Percentiles rank a stretch among this genome's conserved stretches.
These are phyloP conservation scores for Coregonus sp. DNA, from an alignment of 2,797 vertebrate genomes.

Conservation along the genomic window DNA sequence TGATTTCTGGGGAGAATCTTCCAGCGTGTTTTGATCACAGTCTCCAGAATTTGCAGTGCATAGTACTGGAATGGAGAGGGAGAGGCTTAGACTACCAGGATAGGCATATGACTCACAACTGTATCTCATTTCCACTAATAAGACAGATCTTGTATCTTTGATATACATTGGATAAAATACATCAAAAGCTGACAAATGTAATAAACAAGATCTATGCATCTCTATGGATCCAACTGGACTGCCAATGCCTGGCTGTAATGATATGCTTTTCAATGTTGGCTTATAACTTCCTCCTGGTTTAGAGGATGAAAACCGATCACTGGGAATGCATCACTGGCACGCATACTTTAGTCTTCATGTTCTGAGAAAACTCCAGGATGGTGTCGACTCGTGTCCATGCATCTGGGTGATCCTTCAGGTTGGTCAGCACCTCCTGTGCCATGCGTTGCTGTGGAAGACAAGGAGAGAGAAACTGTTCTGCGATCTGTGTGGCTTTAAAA, in stretches of 20 bases:
- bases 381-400: conserved; percentile 98
- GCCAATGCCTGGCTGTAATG: background rate
- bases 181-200: too few species aligned
- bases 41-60: conserved; percentile 97
- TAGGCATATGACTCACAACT: background rate
- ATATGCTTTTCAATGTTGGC: background rate
- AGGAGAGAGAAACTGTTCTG: background rate
- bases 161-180: too few species aligned
- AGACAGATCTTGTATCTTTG: too few species aligned
- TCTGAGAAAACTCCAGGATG: conserved; percentile 98
- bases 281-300: background rate
- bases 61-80: conserved; percentile 85
- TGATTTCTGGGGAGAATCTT: conserved; percentile 98
- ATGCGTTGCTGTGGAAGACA: conserved; percentile 86
- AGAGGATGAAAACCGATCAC: conserved; percentile 63
- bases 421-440: conserved; percentile 96
- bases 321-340: conserved; percentile 15
- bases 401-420: conserved; percentile 97
- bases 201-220: conserved; percentile 9
- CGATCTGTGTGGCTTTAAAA: background rate
- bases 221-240: background rate
- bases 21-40: conserved; percentile 99
- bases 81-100: background rate
- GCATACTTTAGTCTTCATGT: conserved; percentile 98
- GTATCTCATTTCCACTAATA: background rate